Evolutionary conservation across 2,888 invertebrate species (phyloP).

Genomic region (Scaptomyza caliginosa): DNA sequence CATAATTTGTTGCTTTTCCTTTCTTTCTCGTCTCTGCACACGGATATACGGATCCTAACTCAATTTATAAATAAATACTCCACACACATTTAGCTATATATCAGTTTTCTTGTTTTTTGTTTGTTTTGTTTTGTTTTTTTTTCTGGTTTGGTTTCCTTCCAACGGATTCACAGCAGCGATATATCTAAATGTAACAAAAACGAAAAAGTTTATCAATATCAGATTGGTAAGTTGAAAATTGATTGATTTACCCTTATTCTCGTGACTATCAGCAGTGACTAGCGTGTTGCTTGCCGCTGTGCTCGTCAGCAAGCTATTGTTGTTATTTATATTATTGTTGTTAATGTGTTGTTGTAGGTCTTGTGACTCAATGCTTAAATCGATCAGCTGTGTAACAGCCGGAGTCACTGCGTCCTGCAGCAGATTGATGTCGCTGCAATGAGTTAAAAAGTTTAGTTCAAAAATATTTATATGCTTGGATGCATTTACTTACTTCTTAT

Average conservation of each 20-base stretch:
- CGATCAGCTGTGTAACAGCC: slow-evolving; percentile 83
- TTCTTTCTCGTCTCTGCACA: slow-evolving; percentile 26
- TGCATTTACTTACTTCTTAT: slow-evolving; percentile 81
- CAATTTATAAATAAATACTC: slow-evolving; percentile 78
- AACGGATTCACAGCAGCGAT: slow-evolving; percentile 84
- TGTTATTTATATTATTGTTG: slow-evolving; percentile 79
- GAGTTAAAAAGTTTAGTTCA: slow-evolving; percentile 13
- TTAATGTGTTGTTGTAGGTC: slow-evolving; percentile 80
- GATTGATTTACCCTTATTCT: slow-evolving; percentile 81
- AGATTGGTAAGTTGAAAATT: neutral
- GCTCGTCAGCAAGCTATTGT: slow-evolving; percentile 83
- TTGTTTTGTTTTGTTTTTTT: slow-evolving; percentile 38
- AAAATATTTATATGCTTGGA: neutral
- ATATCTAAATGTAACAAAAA: slow-evolving; percentile 64
- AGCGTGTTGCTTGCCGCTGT: slow-evolving; percentile 82
- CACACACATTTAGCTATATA: slow-evolving; percentile 79
- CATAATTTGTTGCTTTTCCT: slow-evolving; percentile 73
- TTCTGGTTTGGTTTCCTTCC: slow-evolving; percentile 68
- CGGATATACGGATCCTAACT: slow-evolving; percentile 33
- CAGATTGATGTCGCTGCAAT: slow-evolving; percentile 82
- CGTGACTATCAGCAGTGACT: slow-evolving; percentile 85
- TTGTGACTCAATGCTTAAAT: slow-evolving; percentile 84
- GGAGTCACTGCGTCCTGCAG: slow-evolving; percentile 81
- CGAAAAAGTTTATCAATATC: neutral
- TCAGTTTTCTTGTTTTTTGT: slow-evolving; percentile 53